Evolutionary conservation across 2,888 invertebrate genomes (phyloP).

Genomic region (Drosophila bunnanda): DNA sequence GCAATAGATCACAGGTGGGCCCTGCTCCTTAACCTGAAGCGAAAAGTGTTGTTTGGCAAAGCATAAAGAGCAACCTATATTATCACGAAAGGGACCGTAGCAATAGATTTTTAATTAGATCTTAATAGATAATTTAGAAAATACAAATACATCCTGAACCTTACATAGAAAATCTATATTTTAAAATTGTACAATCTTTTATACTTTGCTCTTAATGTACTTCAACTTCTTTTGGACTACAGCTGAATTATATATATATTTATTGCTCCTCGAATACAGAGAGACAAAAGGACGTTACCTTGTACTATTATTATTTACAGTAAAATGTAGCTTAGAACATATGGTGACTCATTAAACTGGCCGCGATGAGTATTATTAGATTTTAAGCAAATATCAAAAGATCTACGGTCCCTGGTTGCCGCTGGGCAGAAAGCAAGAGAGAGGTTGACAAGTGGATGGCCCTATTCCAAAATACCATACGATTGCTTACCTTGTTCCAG

Average conservation of each 20-base stretch:
- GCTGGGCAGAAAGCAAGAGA: slow-evolving; percentile 23
- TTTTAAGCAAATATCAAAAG: background rate
- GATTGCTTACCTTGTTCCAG: slow-evolving; percentile 88
- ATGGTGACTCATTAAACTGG: background rate
- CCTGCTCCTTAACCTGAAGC: slow-evolving; percentile 86
- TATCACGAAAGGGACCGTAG: slow-evolving; percentile 7
- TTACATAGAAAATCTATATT: background rate
- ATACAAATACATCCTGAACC: background rate
- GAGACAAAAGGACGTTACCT: background rate
- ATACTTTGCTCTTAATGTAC: background rate
- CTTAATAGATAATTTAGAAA: background rate
- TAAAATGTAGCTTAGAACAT: background rate
- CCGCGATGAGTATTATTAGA: too few relatives aligned
- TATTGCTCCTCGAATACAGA: background rate
- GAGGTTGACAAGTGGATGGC: slow-evolving; percentile 7
- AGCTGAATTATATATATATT: background rate
- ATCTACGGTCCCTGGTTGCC: slow-evolving; percentile 4
- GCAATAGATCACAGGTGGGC: slow-evolving; percentile 84
- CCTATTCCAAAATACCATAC: background rate
- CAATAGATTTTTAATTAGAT: background rate
- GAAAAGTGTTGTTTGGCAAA: slow-evolving; percentile 9
- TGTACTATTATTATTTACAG: background rate
- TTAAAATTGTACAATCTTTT: background rate
- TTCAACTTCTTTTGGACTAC: background rate
- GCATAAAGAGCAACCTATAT: slow-evolving; percentile 27